Evolutionary conservation across 2,888 invertebrate genomes (phyloP), one percentile per base, ranked within the genome.

Genomic region (Metalampra italica): DNA sequence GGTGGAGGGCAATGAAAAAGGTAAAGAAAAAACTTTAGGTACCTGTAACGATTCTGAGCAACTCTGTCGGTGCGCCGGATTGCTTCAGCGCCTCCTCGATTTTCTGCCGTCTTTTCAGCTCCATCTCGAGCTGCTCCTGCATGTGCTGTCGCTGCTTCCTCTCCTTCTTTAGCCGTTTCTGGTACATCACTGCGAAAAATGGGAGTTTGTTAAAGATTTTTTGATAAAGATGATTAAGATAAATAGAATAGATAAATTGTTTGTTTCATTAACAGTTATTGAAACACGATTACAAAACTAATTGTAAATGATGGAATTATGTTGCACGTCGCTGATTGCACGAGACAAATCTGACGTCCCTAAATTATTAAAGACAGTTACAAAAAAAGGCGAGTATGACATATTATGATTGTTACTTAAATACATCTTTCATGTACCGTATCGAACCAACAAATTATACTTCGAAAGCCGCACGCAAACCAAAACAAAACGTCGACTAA

Each of bases 121-220:
- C 96, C 64, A 92, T 76, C 62, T 96, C 96, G 56, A 97, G 84
- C 73, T 97, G 96, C 62, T 97, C 96, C 72, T 97, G 96, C 50
- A 96, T 91, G 65, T 95, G 92, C 73, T 95, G 93, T 66, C 96
- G 91, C 56, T 94, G 93, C 78, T 95, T 93, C 62, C 95, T 92
- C 78, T 97, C 97, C 70, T 96, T 95, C 90, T 97, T 94, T 87
- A 97, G 91, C 55, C 97, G 93, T 80, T 97, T 97, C 82, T 97
- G 97, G 82, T 95, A 96, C 77, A 95, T 90, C 56, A 94, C 97
- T 97, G 92, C 54, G 57, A 64, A 60, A 55, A 62, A 69, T 39
- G 13, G 13, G 14, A 15, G 2, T 22, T 22, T 2, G 22, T 22
- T 22, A 22, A 2, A 22, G 5, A 22, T 22, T 22, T 22, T 22